Evolutionary conservation across 2,888 invertebrate species (phyloP).

Genomic region (Eilema caniola): DNA sequence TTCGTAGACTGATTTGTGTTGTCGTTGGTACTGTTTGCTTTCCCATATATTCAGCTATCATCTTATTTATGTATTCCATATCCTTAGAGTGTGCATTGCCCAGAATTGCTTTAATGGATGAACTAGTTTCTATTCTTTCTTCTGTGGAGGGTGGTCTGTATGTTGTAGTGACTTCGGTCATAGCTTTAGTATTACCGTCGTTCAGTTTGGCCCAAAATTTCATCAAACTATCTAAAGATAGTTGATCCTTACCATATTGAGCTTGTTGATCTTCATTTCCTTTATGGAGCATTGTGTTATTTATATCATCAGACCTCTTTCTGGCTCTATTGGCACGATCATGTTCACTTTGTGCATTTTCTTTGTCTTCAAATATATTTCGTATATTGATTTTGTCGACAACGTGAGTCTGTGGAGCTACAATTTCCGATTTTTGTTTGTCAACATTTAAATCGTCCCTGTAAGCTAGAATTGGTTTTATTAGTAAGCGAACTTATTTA

Average conservation of each 20-base stretch:
- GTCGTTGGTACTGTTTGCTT: conserved; percentile 39
- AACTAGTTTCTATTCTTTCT: conserved; percentile 8
- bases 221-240: conserved; percentile 53
- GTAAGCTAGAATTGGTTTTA: conserved; percentile 29
- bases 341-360: conserved; percentile 6
- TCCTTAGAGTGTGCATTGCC: conserved; percentile 41
- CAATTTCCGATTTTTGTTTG: conserved; percentile 20
- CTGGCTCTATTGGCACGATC: conserved; percentile 1
- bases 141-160: background rate
- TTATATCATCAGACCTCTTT: conserved; percentile 12
- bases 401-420: conserved; percentile 17
- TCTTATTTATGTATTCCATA: conserved; percentile 52
- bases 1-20: conserved; percentile 28
- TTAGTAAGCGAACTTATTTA: conserved; percentile 26
- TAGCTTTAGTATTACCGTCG: conserved; percentile 12
- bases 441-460: conserved; percentile 17
- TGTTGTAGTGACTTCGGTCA: conserved; percentile 11
- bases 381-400: conserved; percentile 9
- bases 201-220: conserved; percentile 48
- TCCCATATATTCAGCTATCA: conserved; percentile 54
- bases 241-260: conserved; percentile 33
- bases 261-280: conserved; percentile 25
- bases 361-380: background rate
- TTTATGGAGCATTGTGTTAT: conserved; percentile 16
- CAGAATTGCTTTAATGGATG: conserved; percentile 13